Evolutionary conservation across 2,797 vertebrate species (phyloP).

Genomic region (Phalloptychus januarius): DNA sequence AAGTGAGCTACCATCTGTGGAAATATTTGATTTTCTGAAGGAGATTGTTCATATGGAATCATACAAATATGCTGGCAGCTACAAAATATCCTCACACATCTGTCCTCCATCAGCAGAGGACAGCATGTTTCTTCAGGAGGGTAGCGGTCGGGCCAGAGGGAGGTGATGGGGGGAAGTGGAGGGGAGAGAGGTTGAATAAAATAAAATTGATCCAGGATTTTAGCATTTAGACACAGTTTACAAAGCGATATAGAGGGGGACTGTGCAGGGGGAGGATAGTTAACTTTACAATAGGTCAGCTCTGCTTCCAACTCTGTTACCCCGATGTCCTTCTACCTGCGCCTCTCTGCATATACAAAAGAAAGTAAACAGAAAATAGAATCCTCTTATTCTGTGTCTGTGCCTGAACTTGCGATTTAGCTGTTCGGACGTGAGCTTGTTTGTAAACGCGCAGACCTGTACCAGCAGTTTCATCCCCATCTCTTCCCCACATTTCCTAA

Average conservation of each 20-base stretch:
- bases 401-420: slow-evolving; percentile 62
- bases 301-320: slow-evolving; percentile 56
- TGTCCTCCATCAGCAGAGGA: slow-evolving; percentile 68
- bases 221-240: slow-evolving; percentile 88
- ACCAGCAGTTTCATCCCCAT: slow-evolving; percentile 71
- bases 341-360: slow-evolving; percentile 14
- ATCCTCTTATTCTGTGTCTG: slow-evolving; percentile 46
- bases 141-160: slow-evolving; percentile 67
- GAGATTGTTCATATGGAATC: slow-evolving; percentile 8
- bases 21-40: neutral
- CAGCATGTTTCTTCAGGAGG: slow-evolving; percentile 65
- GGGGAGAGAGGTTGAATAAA: slow-evolving; percentile 78
- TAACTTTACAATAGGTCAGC: slow-evolving; percentile 82
- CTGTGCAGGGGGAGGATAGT: slow-evolving; percentile 67
- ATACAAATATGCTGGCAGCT: slow-evolving; percentile 14
- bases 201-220: slow-evolving; percentile 85
- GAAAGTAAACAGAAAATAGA: slow-evolving; percentile 32
- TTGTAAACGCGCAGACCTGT: slow-evolving; percentile 64
- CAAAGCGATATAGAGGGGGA: slow-evolving; percentile 77
- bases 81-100: slow-evolving; percentile 32
- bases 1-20: neutral
- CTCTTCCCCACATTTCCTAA: slow-evolving; percentile 79
- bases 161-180: slow-evolving; percentile 61
- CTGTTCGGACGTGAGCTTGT: slow-evolving; percentile 75
- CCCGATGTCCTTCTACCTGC: slow-evolving; percentile 16